Evolutionary conservation across 2,888 invertebrate species (phyloP).

Genomic region (Frankliniella intonsa): DNA sequence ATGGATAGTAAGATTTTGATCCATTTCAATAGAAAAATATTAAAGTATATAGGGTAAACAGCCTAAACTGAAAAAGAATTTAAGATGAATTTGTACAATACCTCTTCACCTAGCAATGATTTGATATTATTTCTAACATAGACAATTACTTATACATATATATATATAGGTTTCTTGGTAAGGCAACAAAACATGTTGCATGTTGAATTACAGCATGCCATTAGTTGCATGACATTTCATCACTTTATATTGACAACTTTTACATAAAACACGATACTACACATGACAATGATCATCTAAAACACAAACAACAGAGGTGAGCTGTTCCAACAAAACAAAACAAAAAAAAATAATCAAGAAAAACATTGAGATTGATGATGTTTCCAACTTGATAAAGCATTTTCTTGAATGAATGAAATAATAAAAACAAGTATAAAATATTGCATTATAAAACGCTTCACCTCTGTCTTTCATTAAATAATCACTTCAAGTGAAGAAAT

Average conservation of each 20-base stretch:
- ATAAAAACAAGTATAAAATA: not conserved
- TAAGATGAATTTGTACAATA: constrained; percentile 23
- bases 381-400: no score
- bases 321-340: not conserved
- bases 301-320: not conserved
- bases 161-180: constrained; percentile 24
- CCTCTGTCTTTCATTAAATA: not conserved
- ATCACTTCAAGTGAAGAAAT: not conserved
- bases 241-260: constrained; percentile 13
- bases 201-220: not conserved
- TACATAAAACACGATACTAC: constrained; percentile 15
- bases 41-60: constrained; percentile 6
- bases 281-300: constrained; percentile 18
- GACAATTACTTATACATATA: not conserved
- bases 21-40: constrained; percentile 21
- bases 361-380: no score
- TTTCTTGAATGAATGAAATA: not conserved
- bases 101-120: constrained; percentile 1
- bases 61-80: not conserved
- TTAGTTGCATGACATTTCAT: not conserved
- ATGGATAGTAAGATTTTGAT: not conserved
- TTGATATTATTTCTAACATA: not conserved
- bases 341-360: not conserved
- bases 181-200: constrained; percentile 2
- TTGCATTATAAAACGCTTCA: not conserved